phyloP scores from a whole-genome alignment of 2,113 vertebrate genomes.

The Arenaria interpres region DNA sequence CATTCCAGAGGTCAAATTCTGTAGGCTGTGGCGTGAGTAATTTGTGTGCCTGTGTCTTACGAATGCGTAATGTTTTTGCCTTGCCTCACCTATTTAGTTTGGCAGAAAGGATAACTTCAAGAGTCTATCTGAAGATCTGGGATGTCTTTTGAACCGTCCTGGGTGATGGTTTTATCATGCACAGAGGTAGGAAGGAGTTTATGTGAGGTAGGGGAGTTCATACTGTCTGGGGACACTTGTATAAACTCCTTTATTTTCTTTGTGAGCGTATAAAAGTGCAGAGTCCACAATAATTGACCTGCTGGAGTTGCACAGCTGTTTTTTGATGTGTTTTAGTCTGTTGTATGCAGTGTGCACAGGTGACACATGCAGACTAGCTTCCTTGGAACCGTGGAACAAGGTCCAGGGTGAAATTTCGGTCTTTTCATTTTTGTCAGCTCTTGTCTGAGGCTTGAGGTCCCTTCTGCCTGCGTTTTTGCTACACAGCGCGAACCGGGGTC shows the following conservation, averaged over 20 bases:
- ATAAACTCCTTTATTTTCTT: not conserved
- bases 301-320: not conserved
- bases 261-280: not conserved
- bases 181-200: not conserved
- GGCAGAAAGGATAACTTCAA: not conserved
- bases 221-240: not conserved
- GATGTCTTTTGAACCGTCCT: not conserved
- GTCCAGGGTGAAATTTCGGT: not conserved
- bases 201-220: not conserved
- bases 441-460: not conserved
- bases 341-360: not conserved
- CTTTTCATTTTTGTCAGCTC: not conserved
- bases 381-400: not conserved
- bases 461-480: not conserved
- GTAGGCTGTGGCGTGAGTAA: not conserved
- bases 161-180: not conserved
- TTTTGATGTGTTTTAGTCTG: not conserved
- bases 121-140: not conserved
- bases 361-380: not conserved
- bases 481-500: rapidly evolving
- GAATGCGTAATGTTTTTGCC: not conserved
- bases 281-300: not conserved
- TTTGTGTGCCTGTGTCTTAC: not conserved
- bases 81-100: not conserved
- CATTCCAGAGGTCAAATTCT: not conserved